A percentile compares a stretch with the other conserved stretches of the same genome.
phyloP scores from a whole-genome alignment of 2,797 vertebrate species.

The Oreonectes daqikongensis region DNA sequence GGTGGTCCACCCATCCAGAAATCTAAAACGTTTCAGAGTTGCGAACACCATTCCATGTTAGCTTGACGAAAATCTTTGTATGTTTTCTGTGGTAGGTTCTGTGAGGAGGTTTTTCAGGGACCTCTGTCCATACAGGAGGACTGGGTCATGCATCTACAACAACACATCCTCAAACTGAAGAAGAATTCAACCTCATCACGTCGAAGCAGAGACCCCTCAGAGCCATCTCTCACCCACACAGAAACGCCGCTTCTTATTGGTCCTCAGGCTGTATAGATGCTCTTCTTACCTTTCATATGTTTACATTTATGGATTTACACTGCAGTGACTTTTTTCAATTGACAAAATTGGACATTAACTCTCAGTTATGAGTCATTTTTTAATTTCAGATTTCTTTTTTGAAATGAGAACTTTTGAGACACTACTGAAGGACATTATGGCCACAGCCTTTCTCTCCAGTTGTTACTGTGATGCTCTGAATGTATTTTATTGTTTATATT shows the following conservation, averaged over 20 bases:
- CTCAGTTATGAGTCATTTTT: constrained; percentile 5
- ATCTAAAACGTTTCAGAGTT: no score
- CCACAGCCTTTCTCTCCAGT: background rate
- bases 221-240: constrained; percentile 13
- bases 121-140: constrained; percentile 91
- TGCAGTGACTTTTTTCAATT: constrained; percentile 5
- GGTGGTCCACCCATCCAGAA: no score
- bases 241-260: constrained; percentile 34
- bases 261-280: constrained; percentile 45
- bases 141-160: constrained; percentile 92
- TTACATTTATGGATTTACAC: background rate
- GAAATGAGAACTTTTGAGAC: background rate
- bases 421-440: constrained; percentile 23
- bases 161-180: constrained; percentile 92
- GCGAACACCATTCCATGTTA: no score
- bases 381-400: background rate
- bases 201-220: background rate
- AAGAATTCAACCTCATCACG: constrained; percentile 78
- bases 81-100: constrained; percentile 79
- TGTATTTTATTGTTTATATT: constrained; percentile 24
- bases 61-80: no score
- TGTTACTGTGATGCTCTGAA: constrained; percentile 15
- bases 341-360: constrained; percentile 11
- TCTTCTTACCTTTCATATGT: background rate
- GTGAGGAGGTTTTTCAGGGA: constrained; percentile 91